A percentile compares a stretch with the other conserved stretches of the same genome.
Evolutionary conservation across 2,797 vertebrate genomes (phyloP).

Genomic region (Oreonectes daqikongensis): DNA sequence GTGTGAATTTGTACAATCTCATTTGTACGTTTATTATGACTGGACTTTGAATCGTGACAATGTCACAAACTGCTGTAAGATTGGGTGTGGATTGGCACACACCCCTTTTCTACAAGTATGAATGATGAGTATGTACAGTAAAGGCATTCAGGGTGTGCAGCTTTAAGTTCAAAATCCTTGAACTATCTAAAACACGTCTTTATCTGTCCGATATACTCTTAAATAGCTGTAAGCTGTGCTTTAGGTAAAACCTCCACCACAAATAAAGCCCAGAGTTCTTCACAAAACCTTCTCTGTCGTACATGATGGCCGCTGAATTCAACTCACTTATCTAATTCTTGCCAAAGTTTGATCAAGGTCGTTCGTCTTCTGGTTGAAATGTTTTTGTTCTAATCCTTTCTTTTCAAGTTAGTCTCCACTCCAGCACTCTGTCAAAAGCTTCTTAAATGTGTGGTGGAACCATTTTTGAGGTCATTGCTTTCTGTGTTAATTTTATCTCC

Average conservation of each 20-base stretch:
- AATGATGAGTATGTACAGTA: background rate
- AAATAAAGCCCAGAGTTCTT: constrained; percentile 5
- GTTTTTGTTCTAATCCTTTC: constrained; percentile 37
- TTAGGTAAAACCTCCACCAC: background rate
- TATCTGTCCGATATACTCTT: background rate
- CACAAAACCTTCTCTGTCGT: constrained; percentile 15
- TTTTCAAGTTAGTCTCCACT: constrained; percentile 7
- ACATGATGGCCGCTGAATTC: constrained; percentile 40
- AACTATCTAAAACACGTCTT: background rate
- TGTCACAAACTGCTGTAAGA: no score
- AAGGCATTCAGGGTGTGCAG: background rate
- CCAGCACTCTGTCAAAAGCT: background rate
- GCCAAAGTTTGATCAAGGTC: constrained; percentile 61
- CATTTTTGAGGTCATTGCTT: constrained; percentile 22
- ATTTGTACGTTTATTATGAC: no score
- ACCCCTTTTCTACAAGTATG: no score
- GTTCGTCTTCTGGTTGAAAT: constrained; percentile 25
- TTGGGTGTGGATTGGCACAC: no score
- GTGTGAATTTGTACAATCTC: no score
- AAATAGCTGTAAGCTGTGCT: background rate
- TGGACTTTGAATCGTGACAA: no score
- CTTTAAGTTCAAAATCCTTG: constrained; percentile 16
- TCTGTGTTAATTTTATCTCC: constrained; percentile 17
- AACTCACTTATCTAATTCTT: constrained; percentile 51
- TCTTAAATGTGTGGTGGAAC: background rate